Base-by-base conservation (phyloP, 53 echinoderm and acorn worm genomes). In the Paelopatides confundens region DNA sequence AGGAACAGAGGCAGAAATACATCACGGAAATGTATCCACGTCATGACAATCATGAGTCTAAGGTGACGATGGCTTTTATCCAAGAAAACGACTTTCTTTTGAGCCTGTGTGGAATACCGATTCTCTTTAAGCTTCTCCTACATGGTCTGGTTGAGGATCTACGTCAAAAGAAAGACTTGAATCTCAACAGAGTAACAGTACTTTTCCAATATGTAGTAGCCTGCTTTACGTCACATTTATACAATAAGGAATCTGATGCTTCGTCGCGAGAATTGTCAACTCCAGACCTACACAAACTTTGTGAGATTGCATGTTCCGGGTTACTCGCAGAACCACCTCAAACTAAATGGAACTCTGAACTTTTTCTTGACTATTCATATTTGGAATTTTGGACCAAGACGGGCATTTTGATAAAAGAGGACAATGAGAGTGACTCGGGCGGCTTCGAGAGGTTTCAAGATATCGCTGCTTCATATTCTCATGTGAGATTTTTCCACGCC, bases 351-450 rank as follows among this genome's bases (percentile, higher is more conserved):
- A 53, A 32, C 11, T 17, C 51, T 2, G 31, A 31, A 27, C 21
- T 48, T 2, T 31, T 79, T 24, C 27, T 14, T 35, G 68, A 67
- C 29, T 79, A 52, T 21, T 24, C 32, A 4, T 79, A 28, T 53
- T 79, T 79, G 53, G 52, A 79, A 11, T 79, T 79, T 79, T 79
- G 79, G 79, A 79, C 79, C 29, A 48, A 52, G 32, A 34, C 79
- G 51, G 79, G 79, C 15, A 79, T 79, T 47, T 53, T 79, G 47
- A 29, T 79, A 13, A 79, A 52, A 33, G 79, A 79, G 21, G 34
- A 79, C 28, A 33, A 14, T 12, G 52, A 52, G 31, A 52, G 4
- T 34, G 54, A 48, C 52, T 17, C 52, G 13, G 1, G 68, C 18
- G 18, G 21, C 5, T 58, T 58, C 18, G 21, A 6, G 17, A 58